phyloP scores from a whole-genome alignment of 2,113 vertebrate genomes.

The Cebus imitator region DNA sequence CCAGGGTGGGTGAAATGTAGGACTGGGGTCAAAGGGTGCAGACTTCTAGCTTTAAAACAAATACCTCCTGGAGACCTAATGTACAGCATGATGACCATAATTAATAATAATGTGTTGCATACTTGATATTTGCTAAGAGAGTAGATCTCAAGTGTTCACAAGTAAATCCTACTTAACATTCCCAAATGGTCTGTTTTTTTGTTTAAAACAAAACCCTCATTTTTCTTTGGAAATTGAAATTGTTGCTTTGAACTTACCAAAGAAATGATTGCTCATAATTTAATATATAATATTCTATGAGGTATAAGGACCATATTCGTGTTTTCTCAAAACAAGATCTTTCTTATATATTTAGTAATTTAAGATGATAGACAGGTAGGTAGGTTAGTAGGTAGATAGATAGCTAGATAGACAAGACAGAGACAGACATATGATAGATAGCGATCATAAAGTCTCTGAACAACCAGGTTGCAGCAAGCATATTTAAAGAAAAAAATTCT shows the following conservation, averaged over 20 bases:
- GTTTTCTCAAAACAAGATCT: neutral
- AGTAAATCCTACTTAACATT: accelerated
- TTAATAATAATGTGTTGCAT: neutral
- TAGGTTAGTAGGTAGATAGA: neutral
- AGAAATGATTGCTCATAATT: neutral
- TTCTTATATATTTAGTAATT: neutral
- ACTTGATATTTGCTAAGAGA: neutral
- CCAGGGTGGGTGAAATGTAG: neutral
- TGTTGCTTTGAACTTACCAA: neutral
- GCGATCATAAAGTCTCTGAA: neutral
- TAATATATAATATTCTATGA: neutral
- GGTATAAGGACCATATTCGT: neutral
- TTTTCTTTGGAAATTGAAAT: neutral
- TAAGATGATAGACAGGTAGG: neutral
- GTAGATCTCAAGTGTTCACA: too few relatives aligned
- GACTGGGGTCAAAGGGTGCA: neutral
- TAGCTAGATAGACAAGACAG: too few relatives aligned
- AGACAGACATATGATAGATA: too few relatives aligned
- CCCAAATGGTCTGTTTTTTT: neutral
- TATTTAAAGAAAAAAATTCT: neutral
- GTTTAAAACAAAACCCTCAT: neutral
- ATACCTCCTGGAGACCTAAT: too few relatives aligned
- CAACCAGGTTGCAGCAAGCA: neutral
- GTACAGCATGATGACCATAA: neutral
- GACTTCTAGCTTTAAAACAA: neutral